Percentiles rank a stretch among this genome's conserved stretches.
These are phyloP conservation scores for Latrodectus hesperus DNA, from an alignment of 2,888 invertebrate genomes.

Conservation along the genomic window DNA sequence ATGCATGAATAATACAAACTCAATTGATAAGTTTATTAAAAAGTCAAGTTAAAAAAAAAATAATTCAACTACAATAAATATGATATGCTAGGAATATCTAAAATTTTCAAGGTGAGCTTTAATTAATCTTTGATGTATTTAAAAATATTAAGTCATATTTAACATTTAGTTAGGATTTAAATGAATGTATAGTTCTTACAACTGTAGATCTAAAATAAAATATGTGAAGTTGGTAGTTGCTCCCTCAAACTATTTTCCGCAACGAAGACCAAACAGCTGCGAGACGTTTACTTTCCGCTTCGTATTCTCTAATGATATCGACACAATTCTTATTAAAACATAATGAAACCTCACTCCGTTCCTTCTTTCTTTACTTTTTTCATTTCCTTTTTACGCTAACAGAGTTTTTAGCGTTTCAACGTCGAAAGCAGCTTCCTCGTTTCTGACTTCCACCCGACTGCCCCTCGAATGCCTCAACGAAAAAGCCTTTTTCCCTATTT, in stretches of 20 bases:
- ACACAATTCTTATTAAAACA: conserved; percentile 62
- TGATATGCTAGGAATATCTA: no score
- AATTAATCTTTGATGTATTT: no score
- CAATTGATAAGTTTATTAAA: no score
- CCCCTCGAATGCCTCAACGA: conserved; percentile 21
- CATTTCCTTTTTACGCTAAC: conserved; percentile 15
- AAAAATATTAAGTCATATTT: no score
- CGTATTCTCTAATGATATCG: conserved; percentile 53
- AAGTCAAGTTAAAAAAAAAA: no score
- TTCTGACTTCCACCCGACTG: conserved; percentile 22
- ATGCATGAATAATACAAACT: no score
- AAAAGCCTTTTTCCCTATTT: not conserved
- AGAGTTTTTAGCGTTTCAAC: conserved; percentile 30
- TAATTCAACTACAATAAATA: no score
- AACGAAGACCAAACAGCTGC: conserved; percentile 27
- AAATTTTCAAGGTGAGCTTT: no score
- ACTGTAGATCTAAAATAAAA: no score
- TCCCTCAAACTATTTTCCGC: not conserved
- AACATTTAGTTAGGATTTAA: no score
- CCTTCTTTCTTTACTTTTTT: not conserved
- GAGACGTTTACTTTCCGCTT: conserved; percentile 40
- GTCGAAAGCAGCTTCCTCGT: conserved; percentile 32
- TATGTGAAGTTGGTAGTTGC: not conserved
- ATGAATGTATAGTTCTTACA: no score
- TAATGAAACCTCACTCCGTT: conserved; percentile 43